Conservation (phyloP, 1,140 invertebrate species). For the Drosophila kanapiae region DNA sequence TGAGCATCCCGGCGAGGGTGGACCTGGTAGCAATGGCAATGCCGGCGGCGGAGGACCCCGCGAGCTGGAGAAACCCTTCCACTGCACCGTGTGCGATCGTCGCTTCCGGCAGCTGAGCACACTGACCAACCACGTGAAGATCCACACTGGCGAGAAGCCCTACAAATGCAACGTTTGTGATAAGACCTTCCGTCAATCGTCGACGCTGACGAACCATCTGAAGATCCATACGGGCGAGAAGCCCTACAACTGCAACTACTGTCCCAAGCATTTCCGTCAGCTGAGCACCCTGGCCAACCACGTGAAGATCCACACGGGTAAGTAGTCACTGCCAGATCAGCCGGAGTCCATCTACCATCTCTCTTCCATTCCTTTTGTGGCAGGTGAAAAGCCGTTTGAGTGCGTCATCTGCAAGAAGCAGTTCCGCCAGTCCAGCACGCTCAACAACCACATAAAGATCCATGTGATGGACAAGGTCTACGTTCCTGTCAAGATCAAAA, state of each 20-base stretch:
- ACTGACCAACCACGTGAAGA: constrained; percentile 85
- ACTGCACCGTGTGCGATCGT: constrained; percentile 84
- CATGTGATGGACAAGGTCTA: constrained; percentile 85
- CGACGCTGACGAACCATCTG: constrained; percentile 84
- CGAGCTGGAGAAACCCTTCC: constrained; percentile 82
- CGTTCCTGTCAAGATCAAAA: constrained; percentile 84
- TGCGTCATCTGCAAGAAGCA: constrained; percentile 85
- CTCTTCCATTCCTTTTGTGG: constrained; percentile 40
- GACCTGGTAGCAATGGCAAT: constrained; percentile 29
- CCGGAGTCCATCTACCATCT: neutral
- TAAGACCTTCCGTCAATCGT: constrained; percentile 85
- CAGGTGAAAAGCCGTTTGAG: constrained; percentile 85
- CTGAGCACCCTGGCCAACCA: constrained; percentile 84
- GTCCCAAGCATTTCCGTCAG: constrained; percentile 85
- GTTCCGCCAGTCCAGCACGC: constrained; percentile 84
- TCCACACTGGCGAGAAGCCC: constrained; percentile 85
- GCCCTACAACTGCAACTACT: constrained; percentile 84
- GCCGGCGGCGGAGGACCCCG: constrained; percentile 42
- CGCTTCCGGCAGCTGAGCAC: constrained; percentile 84
- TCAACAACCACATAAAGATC: constrained; percentile 85
- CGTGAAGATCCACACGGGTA: constrained; percentile 84
- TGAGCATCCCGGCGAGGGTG: constrained; percentile 57
- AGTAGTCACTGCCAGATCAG: constrained; percentile 11
- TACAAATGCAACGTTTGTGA: constrained; percentile 85
- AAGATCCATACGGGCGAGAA: constrained; percentile 85